A percentile compares a stretch with the other conserved stretches of the same genome.
Conservation (phyloP, 2,888 invertebrate species). For the Apodemia duryi region DNA sequence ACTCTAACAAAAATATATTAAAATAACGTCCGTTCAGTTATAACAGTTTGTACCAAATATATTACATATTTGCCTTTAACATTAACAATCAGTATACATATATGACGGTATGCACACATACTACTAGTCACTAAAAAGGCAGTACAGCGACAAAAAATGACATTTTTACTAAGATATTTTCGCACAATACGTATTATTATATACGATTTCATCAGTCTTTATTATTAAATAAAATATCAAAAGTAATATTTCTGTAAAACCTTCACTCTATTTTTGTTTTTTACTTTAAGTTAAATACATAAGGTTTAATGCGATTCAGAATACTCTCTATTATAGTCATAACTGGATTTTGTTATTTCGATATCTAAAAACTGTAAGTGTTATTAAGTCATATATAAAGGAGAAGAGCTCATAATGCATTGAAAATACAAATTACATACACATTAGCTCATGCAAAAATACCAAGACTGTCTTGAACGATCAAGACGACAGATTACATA, state of each 20-base stretch:
- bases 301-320: no score
- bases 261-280: no score
- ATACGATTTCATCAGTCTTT: not conserved
- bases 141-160: not conserved
- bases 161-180: not conserved
- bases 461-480: no score
- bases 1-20: not conserved
- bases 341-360: not conserved
- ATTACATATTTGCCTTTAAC: conserved; percentile 49
- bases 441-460: no score
- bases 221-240: no score
- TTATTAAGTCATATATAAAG: no score
- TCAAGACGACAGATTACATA: no score
- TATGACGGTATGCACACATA: not conserved
- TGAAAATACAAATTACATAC: no score
- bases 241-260: no score
- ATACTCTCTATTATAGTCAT: no score
- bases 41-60: conserved; percentile 50
- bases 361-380: not conserved
- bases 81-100: conserved; percentile 28
- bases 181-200: not conserved
- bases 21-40: conserved; percentile 12
- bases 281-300: no score
- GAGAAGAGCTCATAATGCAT: no score
- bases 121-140: not conserved